Conservation (phyloP, 2,113 vertebrate genomes). For the Hipposideros armiger region DNA sequence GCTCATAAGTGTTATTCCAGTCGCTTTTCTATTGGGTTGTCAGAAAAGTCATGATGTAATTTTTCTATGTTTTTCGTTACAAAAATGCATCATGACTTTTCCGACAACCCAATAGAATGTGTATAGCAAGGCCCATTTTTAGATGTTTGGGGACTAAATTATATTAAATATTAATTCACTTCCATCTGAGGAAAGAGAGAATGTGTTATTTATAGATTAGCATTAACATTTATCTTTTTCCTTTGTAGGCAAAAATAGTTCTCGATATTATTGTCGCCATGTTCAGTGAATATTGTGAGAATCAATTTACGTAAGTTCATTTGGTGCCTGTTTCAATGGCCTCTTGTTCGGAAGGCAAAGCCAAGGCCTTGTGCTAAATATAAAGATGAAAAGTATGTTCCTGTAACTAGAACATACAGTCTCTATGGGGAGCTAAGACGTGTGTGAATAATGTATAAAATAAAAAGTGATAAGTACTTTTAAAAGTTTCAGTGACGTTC, state of each 20-base stretch:
- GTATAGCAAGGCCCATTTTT: background rate
- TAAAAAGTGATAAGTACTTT: background rate
- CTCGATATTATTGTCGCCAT: slow-evolving; percentile 97
- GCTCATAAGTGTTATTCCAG: background rate
- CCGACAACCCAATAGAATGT: too few species aligned
- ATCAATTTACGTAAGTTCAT: slow-evolving; percentile 95
- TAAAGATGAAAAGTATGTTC: background rate
- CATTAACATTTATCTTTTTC: slow-evolving; percentile 70
- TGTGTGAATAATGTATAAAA: background rate
- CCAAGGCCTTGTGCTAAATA: background rate
- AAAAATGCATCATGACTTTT: too few species aligned
- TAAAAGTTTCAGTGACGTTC: background rate
- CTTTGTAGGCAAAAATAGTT: slow-evolving; percentile 95
- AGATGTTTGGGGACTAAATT: slow-evolving; percentile 38
- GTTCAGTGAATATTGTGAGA: slow-evolving; percentile 97
- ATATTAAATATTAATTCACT: slow-evolving; percentile 49
- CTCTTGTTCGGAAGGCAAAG: slow-evolving; percentile 13
- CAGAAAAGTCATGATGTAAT: too few species aligned
- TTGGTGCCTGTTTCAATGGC: background rate
- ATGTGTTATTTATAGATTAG: slow-evolving; percentile 43
- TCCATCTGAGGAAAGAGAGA: background rate
- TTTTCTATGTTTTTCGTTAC: too few species aligned
- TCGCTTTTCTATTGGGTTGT: too few species aligned
- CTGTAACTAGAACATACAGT: background rate
- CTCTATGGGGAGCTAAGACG: background rate